Base-by-base conservation (phyloP, 2,888 invertebrate species). In the Amiota mariae region DNA sequence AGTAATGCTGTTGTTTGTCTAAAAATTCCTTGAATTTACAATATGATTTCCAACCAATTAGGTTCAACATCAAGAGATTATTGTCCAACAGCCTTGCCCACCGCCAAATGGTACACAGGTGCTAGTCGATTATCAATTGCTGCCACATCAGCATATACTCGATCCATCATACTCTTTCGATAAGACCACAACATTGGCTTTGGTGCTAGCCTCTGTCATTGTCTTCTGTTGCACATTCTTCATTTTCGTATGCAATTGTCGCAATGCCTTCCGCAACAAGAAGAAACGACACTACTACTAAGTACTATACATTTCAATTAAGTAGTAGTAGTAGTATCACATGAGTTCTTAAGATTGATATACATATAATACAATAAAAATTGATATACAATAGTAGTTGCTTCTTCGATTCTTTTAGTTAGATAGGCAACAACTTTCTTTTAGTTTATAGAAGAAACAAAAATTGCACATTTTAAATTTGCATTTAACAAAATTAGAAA, bases 11-110 rank as follows among this genome's bases (percentile, higher is more conserved):
- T 9, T 36, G 36, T n/a, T 48, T 46, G 54, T n/a, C n/a, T n/a
- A n/a, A n/a, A 57, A 51, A 48, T 48, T 48, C 2, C 15, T 48
- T 20, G 0, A 8, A 13, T 8, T 0, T 1, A 66, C 36, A 15
- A 10, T 1, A 13, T 36, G 20, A 20, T 59, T 59, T 59, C 11
- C n/a, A n/a, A n/a, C 8, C 4, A 18, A 71, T 20, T 67, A 97
- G 93, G 93, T 96, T 76, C 95, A 96, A 83, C 94, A 95, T 84
- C 95, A 95, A 89, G 96, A 96, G 86, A 96, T 96, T 78, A 97
- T 97, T 85, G 94, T 96, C 47, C 95, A 96, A 87, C 93, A 94
- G 57, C 93, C 95, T 15, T 96, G 96, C 86, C 95, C 95, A 6
- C 93, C 94, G 4, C 95, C 95, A 1, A 95, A 96, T 87, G 96